A percentile compares a stretch with the other conserved stretches of the same genome.
Conservation (phyloP, 2,113 vertebrate species). For the Narcine bancroftii region DNA sequence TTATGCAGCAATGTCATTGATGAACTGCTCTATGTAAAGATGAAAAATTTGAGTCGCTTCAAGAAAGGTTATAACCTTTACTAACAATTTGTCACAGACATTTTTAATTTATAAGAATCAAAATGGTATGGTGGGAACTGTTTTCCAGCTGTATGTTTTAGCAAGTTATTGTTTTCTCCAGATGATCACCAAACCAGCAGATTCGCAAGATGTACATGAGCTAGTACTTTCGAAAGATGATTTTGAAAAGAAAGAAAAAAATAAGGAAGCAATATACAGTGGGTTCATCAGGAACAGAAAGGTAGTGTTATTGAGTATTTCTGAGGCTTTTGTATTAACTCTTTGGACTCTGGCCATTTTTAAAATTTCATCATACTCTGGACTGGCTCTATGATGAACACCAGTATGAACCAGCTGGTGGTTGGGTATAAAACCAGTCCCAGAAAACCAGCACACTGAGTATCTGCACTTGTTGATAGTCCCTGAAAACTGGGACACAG, state of each 20-base stretch:
- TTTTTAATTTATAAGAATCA: background rate
- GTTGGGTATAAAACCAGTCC: no score
- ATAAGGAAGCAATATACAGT: conserved; percentile 74
- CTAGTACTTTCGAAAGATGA: conserved; percentile 83
- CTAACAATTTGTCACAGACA: background rate
- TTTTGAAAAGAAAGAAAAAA: conserved; percentile 81
- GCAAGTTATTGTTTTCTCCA: conserved; percentile 45
- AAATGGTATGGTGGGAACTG: background rate
- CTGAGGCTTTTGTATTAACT: background rate
- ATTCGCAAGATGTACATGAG: conserved; percentile 82
- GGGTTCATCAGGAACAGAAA: conserved; percentile 75
- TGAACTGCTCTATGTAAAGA: background rate
- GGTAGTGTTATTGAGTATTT: conserved; percentile 51
- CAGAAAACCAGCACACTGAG: no score
- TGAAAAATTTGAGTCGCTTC: background rate
- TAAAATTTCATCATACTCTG: no score
- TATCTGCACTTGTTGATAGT: no score
- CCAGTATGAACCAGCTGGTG: no score
- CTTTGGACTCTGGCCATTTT: no score
- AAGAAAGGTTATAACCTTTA: background rate
- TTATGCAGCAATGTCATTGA: background rate
- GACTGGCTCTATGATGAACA: no score
- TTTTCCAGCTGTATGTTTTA: background rate
- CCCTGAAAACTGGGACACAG: no score
- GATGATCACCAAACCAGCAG: conserved; percentile 80